Base-by-base conservation (phyloP, 2,797 vertebrate genomes). In the Halcyon smyrnensis region DNA sequence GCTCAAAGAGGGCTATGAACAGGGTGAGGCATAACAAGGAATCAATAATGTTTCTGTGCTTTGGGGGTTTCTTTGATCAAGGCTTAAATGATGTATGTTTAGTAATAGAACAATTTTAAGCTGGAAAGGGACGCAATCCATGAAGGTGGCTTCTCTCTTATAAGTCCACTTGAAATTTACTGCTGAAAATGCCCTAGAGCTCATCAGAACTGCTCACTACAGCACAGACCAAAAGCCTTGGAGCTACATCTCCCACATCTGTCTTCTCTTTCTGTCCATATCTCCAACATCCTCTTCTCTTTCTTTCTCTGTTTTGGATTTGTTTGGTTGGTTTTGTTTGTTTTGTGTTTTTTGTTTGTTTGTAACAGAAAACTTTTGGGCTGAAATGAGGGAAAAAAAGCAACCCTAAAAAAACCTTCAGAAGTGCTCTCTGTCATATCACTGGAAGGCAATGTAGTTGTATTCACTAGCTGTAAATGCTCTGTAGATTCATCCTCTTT, bases 401-500 rank as follows among this genome's bases (percentile, higher is more conserved):
- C 15, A 67, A 17, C 15, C 14, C 19, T 51, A 57, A 68, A 68
- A 95, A 82, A 27, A 7, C 41, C 54, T 83, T 74, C 90, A 91
- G 76, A 92, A 27, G 46, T 84, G 43, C 51, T 84, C 56, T 90
- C 46, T 90, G 70, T 50, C 56, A 0, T 77, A 88, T 77, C 87
- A 79, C 89, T 73, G 37, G 71, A 90, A 88, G 87, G 78, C 70
- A 90, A 50, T 39, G 74, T 30, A 45, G 59, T 86, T 78, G 62
- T 45, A 67, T 80, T 91, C 43, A 16, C 57, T 5, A 46, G 54
- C 83, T 79, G 77, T n/a, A 87, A 93, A 93, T 28, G 56, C 78
- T 89, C 70, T 80, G 70, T 67, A 90, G 84, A 77, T 70, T 90
- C 90, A 87, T 73, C 60, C 57, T 93, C 89, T 96, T 96, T 93